Evolutionary conservation across 2,888 invertebrate genomes (phyloP), one percentile per base, ranked within the genome.

Genomic region (Homarus gammarus): DNA sequence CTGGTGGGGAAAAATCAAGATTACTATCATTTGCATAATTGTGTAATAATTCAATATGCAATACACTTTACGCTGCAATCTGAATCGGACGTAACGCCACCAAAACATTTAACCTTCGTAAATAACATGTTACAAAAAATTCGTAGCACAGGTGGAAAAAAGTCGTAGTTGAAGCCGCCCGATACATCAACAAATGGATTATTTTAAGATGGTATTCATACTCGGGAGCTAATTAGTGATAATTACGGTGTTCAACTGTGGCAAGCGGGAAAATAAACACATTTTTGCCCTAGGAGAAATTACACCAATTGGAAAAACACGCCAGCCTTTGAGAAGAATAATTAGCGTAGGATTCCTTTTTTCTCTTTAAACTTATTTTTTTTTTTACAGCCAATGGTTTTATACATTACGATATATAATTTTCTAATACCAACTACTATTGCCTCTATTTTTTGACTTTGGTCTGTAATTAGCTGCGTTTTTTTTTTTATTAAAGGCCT

Each of bases 251-350:
- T 68, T 86, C 78, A 68, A 68, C 85, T 22, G 78, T 68, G 68
- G 38, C 79, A 86, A 78, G 70, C 56, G 31, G 51, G 61, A 70
- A 86, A 78, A 86, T 86, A 86, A 86, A 86, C 86, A 86, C 86
- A 79, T 86, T 86, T 86, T 86, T 79, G 86, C 86, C 86, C 56
- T 40, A 44, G 79, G 86, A 86, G 79, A 79, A 86, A 86, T 86
- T 86, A 86, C 86, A 51, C 27, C 79, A 79, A 86, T 38, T 72
- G 86, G 86, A 86, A 86, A 86, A 86, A 86, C 86, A 86, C 86
- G 86, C 79, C 22, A 72, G 64, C 72, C 72, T 86, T 79, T 78
- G 86, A 79, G 79, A 72, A 56, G 72, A 40, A 72, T 86, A 86
- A 86, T 79, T 86, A 79, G 73, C 36, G n/a, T 36, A 36, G 40